A percentile compares a stretch with the other conserved stretches of the same genome.
phyloP scores from a whole-genome alignment of 1,140 invertebrate species.

The Linepithema humile region DNA sequence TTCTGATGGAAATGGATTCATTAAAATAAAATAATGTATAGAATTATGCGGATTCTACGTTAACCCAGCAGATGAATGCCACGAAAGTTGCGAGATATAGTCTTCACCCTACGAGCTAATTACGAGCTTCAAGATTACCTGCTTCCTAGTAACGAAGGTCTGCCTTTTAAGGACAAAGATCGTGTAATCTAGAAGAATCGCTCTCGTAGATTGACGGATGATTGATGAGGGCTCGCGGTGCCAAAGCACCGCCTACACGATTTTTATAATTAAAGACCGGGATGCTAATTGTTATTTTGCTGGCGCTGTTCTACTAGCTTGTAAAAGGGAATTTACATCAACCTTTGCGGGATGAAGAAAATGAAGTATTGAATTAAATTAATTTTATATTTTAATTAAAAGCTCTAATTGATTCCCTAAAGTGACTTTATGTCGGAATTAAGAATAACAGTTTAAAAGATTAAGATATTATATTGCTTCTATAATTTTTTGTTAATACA shows the following conservation, averaged over 20 bases:
- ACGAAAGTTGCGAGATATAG: constrained; percentile 23
- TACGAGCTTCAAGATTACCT: constrained; percentile 39
- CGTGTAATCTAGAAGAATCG: constrained; percentile 55
- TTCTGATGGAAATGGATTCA: constrained; percentile 13
- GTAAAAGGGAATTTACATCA: constrained; percentile 10
- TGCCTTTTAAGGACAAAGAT: constrained; percentile 55
- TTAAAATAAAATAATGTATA: constrained; percentile 27
- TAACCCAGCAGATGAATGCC: constrained; percentile 3
- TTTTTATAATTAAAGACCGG: constrained; percentile 68
- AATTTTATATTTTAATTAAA: constrained; percentile 42
- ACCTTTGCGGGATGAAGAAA: constrained; percentile 1
- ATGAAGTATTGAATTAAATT: constrained; percentile 45
- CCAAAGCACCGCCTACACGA: constrained; percentile 66
- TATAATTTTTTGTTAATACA: not conserved
- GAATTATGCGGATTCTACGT: constrained; percentile 13
- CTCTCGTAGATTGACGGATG: constrained; percentile 63
- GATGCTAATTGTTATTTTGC: constrained; percentile 64
- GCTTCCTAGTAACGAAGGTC: constrained; percentile 45
- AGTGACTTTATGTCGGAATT: not conserved
- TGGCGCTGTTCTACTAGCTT: not conserved
- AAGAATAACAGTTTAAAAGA: not conserved
- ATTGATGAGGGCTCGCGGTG: constrained; percentile 65
- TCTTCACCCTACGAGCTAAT: constrained; percentile 33
- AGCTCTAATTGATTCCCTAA: constrained; percentile 32
- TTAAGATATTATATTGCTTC: not conserved